Evolutionary conservation across 1,140 invertebrate genomes (phyloP), one percentile per base, ranked within the genome.

Genomic region (Galleria mellonella): DNA sequence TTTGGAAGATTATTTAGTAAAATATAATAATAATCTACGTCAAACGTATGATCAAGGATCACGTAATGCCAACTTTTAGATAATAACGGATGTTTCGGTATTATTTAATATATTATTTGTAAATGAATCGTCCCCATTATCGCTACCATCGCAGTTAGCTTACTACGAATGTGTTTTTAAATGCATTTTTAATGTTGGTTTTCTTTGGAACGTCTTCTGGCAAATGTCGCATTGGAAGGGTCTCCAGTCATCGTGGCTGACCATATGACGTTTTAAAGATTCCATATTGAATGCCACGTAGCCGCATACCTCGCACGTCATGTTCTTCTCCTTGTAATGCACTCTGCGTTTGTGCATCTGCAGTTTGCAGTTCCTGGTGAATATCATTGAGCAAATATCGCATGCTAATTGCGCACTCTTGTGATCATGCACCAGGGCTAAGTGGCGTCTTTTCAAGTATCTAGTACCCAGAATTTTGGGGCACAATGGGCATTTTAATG

Each of bases 161-260:
- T 61, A 37, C 67, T 53, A 23, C 1, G 50, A 59, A 46, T 75
- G 71, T 6, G 58, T 55, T 9, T 49, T 35, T 65, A 38, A 71
- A 43, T 70, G 75, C n/a, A 63, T 47, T 1, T 64, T 62, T 31
- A 79, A 39, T 0, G 58, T 64, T 11, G 69, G 69, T 48, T 74
- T 74, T 35, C 91, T 86, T 1, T 88, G 90, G 71, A 91, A 92
- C 1, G 84, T 62, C 38, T 90, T 88, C 30, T 86, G 76, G 52
- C 91, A 92, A 9, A 87, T 72, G 6, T 86, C 72, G 47, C 89
- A 90, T 15, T 83, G 64, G 46, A 88, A 90, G 0, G 88, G 88
- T 3, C 87, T 73, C 12, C 89, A 86, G 4, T 90, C 90, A 4
- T 89, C 89, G 51, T 92, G 91, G 8, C 87, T 90, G 10, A 91